A percentile compares a stretch with the other conserved stretches of the same genome.
phyloP scores from a whole-genome alignment of 2,888 invertebrate genomes.

The Lacanobia oleracea region DNA sequence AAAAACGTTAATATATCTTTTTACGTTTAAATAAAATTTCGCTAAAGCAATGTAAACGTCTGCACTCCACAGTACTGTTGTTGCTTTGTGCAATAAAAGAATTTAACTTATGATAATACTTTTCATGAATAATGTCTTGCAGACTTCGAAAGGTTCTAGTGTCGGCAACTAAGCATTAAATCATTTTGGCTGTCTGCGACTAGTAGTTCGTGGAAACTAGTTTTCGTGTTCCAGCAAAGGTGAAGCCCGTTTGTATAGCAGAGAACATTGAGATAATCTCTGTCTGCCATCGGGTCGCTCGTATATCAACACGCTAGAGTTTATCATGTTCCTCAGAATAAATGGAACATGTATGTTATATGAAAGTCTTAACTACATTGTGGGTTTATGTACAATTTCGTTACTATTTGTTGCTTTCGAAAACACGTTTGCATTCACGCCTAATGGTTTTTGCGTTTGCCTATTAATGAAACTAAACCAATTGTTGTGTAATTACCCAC shows the following conservation, averaged over 20 bases:
- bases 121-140: constrained; percentile 67
- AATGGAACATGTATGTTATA: constrained; percentile 34
- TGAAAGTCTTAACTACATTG: constrained; percentile 16
- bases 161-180: constrained; percentile 66
- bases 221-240: constrained; percentile 66
- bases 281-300: constrained; percentile 64
- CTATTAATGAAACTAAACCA: constrained; percentile 63
- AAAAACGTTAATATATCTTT: not conserved
- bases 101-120: constrained; percentile 69
- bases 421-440: constrained; percentile 27
- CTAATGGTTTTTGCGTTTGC: constrained; percentile 33
- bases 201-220: constrained; percentile 63
- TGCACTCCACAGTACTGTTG: constrained; percentile 53
- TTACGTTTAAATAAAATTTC: constrained; percentile 1
- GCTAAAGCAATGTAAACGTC: constrained; percentile 55
- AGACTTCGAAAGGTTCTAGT: constrained; percentile 62
- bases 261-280: constrained; percentile 67
- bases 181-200: constrained; percentile 66
- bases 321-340: constrained; percentile 44
- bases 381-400: constrained; percentile 18
- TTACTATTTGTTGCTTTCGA: constrained; percentile 34
- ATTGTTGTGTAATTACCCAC: constrained; percentile 72
- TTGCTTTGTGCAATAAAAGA: constrained; percentile 66
- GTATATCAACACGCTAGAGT: constrained; percentile 58
- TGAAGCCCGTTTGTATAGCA: constrained; percentile 65